Evolutionary conservation across 2,113 vertebrate species (phyloP), one percentile per base, ranked within the genome.

Genomic region (Pteronura brasiliensis): DNA sequence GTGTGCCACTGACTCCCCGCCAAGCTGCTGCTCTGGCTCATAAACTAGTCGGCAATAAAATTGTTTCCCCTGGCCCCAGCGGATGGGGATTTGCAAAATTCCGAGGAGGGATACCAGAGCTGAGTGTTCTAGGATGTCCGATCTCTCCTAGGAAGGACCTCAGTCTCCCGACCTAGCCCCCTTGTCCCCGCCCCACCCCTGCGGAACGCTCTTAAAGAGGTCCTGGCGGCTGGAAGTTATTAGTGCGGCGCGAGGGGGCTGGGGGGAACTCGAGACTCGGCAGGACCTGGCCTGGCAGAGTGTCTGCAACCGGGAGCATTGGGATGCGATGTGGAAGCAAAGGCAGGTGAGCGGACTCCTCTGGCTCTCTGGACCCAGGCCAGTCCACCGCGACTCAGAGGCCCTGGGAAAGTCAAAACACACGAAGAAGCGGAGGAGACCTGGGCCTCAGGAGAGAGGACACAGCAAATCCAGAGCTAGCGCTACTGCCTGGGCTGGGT

Each of bases 191-290:
- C 20, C 67, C 55, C 25, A 89, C 20, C 39, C 61, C 31, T 21
- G 42, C 20, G 4, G 49, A 80, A 90, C 36, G 36, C 94, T 98
- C 93, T 97, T 96, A 95, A 97, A 98, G 96, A 57, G 90, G 96
- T 93, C 80, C 74, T 55, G 34, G 80, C 82, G 90, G 82, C 97
- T 98, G 98, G 95, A 96, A 98, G 96, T 98, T 97, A 98, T 98
- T 98, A 98, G 93, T n/a, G 31, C 29, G 42, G 47, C 44, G 34
- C 12, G 21, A 74, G 84, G 52, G 21, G 36, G 6, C 47, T 23
- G 18, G 29, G 74, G 36, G 36, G 61, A 8, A 57, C 31, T 31
- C 6, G 7, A 93, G 63, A 34, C 67, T 42, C 29, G 69, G 71
- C 82, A 67, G 76, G 55, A 63, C 55, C 42, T 14, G 4, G 76